Percentiles rank a stretch among this genome's conserved stretches.
Conservation (phyloP, 2,888 invertebrate genomes). For the Argyra leucocephala region DNA sequence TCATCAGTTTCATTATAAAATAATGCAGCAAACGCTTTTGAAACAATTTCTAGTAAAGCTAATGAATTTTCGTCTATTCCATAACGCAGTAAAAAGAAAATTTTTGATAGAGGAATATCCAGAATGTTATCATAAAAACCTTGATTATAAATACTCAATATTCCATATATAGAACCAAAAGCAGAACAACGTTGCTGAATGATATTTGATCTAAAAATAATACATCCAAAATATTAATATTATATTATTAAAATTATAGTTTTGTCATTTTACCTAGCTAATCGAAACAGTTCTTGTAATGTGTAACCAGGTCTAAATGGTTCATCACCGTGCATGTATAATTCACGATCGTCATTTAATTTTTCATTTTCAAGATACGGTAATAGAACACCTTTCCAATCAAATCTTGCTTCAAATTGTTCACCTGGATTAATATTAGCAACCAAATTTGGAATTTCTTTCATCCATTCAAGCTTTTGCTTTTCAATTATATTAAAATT, state of each 20-base stretch:
- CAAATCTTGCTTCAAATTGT: slow-evolving; percentile 70
- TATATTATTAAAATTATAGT: background rate
- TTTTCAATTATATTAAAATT: slow-evolving; percentile 79
- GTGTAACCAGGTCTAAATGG: slow-evolving; percentile 85
- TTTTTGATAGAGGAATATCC: slow-evolving; percentile 65
- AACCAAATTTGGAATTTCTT: slow-evolving; percentile 53
- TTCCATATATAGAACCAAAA: slow-evolving; percentile 67
- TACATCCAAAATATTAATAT: background rate
- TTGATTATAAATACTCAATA: slow-evolving; percentile 59
- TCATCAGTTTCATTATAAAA: slow-evolving; percentile 73
- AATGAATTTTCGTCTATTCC: slow-evolving; percentile 75
- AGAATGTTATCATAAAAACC: slow-evolving; percentile 71
- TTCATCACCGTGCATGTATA: slow-evolving; percentile 91
- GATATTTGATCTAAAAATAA: slow-evolving; percentile 52
- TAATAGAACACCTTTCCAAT: slow-evolving; percentile 68
- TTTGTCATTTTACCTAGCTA: slow-evolving; percentile 48
- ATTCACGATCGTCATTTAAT: slow-evolving; percentile 49
- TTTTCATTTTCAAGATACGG: slow-evolving; percentile 58
- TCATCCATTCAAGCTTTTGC: slow-evolving; percentile 85
- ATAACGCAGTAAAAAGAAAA: slow-evolving; percentile 70
- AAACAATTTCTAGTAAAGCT: slow-evolving; percentile 62
- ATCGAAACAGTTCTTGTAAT: slow-evolving; percentile 73
- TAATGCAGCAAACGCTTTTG: slow-evolving; percentile 65
- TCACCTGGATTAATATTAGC: slow-evolving; percentile 49
- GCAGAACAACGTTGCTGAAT: slow-evolving; percentile 76